phyloP scores from a whole-genome alignment of 2,888 invertebrate species.

The Leptopterna dolabrata region DNA sequence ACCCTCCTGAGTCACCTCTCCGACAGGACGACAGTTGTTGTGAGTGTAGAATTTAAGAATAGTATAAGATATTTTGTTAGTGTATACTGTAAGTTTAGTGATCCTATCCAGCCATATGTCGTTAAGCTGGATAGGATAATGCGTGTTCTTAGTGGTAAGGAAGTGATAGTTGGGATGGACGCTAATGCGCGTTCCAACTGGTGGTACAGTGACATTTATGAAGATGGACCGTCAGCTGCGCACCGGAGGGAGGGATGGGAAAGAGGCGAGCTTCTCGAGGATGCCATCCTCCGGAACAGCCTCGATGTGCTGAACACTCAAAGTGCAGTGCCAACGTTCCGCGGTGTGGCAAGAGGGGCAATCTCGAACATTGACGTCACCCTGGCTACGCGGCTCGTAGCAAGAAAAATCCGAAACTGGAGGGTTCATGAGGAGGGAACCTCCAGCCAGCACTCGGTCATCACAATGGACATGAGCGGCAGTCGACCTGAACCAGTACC shows the following conservation, averaged over 20 bases:
- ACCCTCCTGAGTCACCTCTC: background rate
- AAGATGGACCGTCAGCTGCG: background rate
- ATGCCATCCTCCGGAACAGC: background rate
- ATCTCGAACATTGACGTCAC: background rate
- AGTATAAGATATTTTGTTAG: background rate
- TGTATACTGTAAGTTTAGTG: background rate
- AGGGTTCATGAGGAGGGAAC: background rate
- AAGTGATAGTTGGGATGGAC: background rate
- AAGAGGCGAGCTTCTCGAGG: background rate
- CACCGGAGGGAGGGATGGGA: background rate
- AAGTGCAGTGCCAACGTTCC: background rate
- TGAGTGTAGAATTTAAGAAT: background rate
- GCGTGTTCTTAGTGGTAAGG: background rate
- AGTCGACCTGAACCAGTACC: no score
- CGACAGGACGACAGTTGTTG: background rate
- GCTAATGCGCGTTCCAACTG: background rate
- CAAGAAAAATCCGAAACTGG: background rate
- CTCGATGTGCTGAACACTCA: background rate
- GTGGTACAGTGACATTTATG: background rate
- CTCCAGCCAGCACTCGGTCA: background rate
- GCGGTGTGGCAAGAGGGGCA: background rate
- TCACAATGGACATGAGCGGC: no score
- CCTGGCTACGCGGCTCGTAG: background rate
- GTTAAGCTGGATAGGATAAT: background rate
- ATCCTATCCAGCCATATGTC: background rate